A percentile compares a stretch with the other conserved stretches of the same genome.
These are phyloP conservation scores for Taenioides sp. DNA, from an alignment of 2,797 vertebrate species.

Conservation along the genomic window DNA sequence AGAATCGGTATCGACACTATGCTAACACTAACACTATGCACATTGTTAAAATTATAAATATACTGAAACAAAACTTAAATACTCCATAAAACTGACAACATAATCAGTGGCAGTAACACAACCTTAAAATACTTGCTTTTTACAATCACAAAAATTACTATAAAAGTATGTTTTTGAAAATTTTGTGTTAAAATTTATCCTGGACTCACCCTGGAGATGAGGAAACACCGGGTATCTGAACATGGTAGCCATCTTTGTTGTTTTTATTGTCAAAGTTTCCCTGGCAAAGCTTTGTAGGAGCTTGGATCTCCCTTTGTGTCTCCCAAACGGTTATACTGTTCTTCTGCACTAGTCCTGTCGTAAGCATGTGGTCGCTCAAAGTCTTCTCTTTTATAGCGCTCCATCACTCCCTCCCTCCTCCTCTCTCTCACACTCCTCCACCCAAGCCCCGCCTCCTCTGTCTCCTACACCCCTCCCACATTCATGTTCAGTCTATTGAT, in stretches of 20 bases:
- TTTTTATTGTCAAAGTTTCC: constrained; percentile 22
- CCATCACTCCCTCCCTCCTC: constrained; percentile 5
- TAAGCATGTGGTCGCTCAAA: constrained; percentile 54
- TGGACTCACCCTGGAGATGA: constrained; percentile 76
- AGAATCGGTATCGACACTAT: no score
- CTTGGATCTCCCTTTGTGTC: background rate
- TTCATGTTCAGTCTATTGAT: constrained; percentile 12
- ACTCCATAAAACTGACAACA: no score
- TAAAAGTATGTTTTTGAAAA: background rate
- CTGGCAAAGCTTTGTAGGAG: constrained; percentile 18
- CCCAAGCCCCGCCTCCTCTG: background rate
- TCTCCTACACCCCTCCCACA: constrained; percentile 23
- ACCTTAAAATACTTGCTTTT: background rate
- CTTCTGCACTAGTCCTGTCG: constrained; percentile 48
- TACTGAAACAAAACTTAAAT: no score
- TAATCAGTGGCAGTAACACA: no score
- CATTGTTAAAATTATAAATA: no score
- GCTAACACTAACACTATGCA: no score
- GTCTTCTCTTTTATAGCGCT: constrained; percentile 60
- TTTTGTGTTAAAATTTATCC: background rate
- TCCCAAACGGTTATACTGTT: background rate
- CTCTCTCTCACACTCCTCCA: background rate
- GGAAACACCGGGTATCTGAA: constrained; percentile 77
- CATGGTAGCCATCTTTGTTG: constrained; percentile 70
- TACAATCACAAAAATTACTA: background rate